Evolutionary conservation across 2,797 vertebrate genomes (phyloP).

Genomic region (Molothrus aeneus): DNA sequence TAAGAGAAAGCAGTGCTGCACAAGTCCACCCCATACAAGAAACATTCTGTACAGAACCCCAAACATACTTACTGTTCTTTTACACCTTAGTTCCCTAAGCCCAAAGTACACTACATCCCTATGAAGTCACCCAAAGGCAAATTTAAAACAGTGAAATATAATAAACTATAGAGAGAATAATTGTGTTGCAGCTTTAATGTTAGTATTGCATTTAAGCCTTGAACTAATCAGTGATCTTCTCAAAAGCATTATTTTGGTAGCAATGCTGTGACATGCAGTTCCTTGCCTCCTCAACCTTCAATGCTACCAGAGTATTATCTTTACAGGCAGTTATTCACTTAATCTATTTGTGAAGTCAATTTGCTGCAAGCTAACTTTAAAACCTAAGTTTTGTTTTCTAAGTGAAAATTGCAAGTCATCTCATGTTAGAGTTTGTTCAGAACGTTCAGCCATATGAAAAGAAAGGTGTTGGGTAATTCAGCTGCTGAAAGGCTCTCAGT

Average conservation of each 20-base stretch:
- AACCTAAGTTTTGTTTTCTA: neutral
- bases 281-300: neutral
- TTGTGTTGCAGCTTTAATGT: neutral
- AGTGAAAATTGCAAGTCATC: neutral
- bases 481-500: neutral
- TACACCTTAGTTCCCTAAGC: fast-evolving
- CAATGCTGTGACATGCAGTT: neutral
- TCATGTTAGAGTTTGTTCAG: neutral
- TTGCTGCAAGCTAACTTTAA: neutral
- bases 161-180: neutral
- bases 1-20: neutral
- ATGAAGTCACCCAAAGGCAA: neutral
- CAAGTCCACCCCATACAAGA: neutral
- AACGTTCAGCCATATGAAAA: neutral
- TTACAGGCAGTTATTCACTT: neutral
- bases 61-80: neutral
- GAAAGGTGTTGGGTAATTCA: neutral
- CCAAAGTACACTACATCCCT: neutral
- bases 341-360: neutral
- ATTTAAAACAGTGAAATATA: neutral
- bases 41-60: neutral
- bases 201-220: neutral
- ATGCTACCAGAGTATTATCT: neutral
- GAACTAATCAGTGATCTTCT: neutral
- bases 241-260: neutral